A percentile compares a stretch with the other conserved stretches of the same genome.
phyloP scores from a whole-genome alignment of 2,797 vertebrate genomes.

The Mionectes olivaceus region DNA sequence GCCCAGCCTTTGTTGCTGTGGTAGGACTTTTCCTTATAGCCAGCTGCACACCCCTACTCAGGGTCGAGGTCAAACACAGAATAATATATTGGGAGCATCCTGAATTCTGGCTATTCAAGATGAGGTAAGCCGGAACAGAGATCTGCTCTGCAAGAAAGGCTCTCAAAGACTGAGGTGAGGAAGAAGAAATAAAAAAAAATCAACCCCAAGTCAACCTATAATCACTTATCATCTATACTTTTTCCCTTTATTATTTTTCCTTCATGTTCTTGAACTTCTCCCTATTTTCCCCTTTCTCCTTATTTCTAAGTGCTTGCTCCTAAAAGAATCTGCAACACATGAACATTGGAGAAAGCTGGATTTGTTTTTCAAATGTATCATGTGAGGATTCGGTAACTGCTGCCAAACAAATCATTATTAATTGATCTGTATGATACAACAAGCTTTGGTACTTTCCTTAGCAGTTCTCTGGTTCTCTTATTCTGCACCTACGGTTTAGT shows the following conservation, averaged over 20 bases:
- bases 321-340: neutral
- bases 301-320: neutral
- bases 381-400: neutral
- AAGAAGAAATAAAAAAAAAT: neutral
- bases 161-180: neutral
- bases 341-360: neutral
- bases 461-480: slow-evolving; percentile 15
- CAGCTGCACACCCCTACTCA: neutral
- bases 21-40: neutral
- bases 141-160: neutral
- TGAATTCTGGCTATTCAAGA: neutral
- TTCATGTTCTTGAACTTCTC: neutral
- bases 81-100: neutral
- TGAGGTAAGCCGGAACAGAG: neutral
- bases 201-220: neutral
- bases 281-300: neutral
- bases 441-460: slow-evolving; percentile 4
- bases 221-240: neutral
- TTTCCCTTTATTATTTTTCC: neutral
- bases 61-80: neutral
- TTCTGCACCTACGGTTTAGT: slow-evolving; percentile 51
- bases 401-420: slow-evolving; percentile 27
- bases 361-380: neutral
- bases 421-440: neutral
- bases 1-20: neutral